Evolutionary conservation across 2,888 invertebrate genomes (phyloP).

Genomic region (Octodonta nipae): DNA sequence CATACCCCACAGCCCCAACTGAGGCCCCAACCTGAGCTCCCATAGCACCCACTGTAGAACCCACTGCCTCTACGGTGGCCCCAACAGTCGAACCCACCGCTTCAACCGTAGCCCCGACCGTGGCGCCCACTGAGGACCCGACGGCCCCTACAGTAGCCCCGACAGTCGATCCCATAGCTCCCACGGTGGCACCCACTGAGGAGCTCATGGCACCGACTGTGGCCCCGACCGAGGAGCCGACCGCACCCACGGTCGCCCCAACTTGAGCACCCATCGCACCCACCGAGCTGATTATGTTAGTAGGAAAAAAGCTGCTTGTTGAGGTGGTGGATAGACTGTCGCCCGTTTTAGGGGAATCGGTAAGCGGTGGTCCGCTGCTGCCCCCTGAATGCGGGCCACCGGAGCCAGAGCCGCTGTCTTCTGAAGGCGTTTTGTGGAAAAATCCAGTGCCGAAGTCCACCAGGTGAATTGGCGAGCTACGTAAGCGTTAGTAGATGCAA

Average conservation of each 20-base stretch:
- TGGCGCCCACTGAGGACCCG: conserved; percentile 31
- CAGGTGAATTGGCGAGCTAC: conserved; percentile 82
- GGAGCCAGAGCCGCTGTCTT: conserved; percentile 68
- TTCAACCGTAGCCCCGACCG: conserved; percentile 28
- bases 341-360: conserved; percentile 18
- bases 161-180: conserved; percentile 26
- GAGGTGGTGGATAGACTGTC: conserved; percentile 11
- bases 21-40: conserved; percentile 28
- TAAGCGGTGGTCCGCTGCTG: conserved; percentile 44
- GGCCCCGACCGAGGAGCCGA: conserved; percentile 29
- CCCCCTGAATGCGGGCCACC: conserved; percentile 34
- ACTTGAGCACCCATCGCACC: conserved; percentile 32
- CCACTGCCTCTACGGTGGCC: conserved; percentile 27
- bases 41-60: conserved; percentile 25
- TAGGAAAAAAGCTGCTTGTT: conserved; percentile 33
- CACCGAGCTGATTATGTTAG: conserved; percentile 34
- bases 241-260: conserved; percentile 26
- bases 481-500: conserved; percentile 3
- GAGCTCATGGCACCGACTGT: conserved; percentile 28
- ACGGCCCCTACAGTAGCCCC: conserved; percentile 26
- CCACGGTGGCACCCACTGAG: conserved; percentile 26
- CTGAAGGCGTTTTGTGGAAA: conserved; percentile 83
- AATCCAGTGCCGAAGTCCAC: conserved; percentile 92
- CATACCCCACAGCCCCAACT: conserved; percentile 31
- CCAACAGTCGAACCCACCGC: conserved; percentile 29